Percentiles rank a stretch among this genome's conserved stretches.
These are phyloP conservation scores for Opisthocomus hoazin DNA, from an alignment of 2,113 vertebrate species.

Conservation along the genomic window DNA sequence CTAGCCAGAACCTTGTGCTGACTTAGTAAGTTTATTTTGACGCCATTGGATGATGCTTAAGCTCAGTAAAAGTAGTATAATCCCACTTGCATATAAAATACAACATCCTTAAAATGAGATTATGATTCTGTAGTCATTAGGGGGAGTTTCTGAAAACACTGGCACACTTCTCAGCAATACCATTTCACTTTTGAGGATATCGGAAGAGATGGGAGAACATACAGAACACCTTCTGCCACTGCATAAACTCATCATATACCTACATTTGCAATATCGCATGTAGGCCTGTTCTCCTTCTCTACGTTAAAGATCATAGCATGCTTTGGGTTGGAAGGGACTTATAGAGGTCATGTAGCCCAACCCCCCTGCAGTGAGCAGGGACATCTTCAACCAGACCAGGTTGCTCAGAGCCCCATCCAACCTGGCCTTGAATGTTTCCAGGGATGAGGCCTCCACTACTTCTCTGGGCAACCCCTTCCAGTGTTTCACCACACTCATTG, in stretches of 20 bases:
- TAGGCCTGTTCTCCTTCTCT: background rate
- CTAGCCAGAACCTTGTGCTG: background rate
- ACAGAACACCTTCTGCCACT: background rate
- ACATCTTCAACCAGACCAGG: no score
- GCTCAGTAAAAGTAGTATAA: background rate
- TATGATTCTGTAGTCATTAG: background rate
- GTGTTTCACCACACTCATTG: no score
- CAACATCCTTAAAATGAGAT: background rate
- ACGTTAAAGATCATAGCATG: no score
- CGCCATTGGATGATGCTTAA: background rate
- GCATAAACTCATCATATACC: background rate
- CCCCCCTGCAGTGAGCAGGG: no score
- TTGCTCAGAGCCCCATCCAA: no score
- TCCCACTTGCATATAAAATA: background rate
- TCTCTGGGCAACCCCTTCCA: no score
- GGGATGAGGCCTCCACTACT: no score
- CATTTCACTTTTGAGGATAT: background rate
- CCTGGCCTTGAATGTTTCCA: no score
- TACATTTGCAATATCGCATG: background rate
- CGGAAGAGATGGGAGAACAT: background rate
- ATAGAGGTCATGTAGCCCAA: no score
- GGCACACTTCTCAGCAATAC: background rate
- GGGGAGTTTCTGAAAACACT: background rate
- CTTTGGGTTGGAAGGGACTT: no score
- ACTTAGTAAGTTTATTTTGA: background rate